Evolutionary conservation across 2,113 vertebrate species (phyloP).

Genomic region (Cyprinodon brontotheroides): DNA sequence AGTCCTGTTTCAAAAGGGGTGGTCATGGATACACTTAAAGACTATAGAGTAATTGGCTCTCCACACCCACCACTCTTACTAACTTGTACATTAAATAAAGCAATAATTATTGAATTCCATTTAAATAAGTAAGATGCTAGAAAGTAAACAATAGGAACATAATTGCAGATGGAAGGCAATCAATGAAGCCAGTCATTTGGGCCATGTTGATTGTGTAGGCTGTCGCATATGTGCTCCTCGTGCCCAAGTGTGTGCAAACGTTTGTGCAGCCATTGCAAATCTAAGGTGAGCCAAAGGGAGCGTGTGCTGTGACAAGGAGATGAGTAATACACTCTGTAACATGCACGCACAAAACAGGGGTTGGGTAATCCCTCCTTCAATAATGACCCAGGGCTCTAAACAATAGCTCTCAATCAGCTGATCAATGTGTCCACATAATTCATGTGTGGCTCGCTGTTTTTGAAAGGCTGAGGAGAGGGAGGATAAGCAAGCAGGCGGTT

Average conservation of each 20-base stretch:
- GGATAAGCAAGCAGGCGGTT: constrained; percentile 78
- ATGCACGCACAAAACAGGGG: constrained; percentile 79
- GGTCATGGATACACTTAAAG: constrained; percentile 61
- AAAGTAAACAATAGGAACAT: constrained; percentile 99
- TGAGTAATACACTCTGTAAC: constrained; percentile 84
- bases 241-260: constrained; percentile 35
- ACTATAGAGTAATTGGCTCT: constrained; percentile 80
- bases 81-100: constrained; percentile 99
- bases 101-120: constrained; percentile 99
- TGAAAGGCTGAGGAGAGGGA: constrained; percentile 83
- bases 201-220: constrained; percentile 98
- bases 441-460: constrained; percentile 93
- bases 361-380: constrained; percentile 88
- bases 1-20: constrained; percentile 31
- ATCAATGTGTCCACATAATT: constrained; percentile 99
- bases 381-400: constrained; percentile 92
- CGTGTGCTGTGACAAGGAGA: constrained; percentile 73
- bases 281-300: constrained; percentile 57
- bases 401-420: constrained; percentile 99
- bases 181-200: constrained; percentile 99
- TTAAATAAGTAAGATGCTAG: constrained; percentile 98
- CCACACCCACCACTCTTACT: constrained; percentile 86
- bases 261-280: constrained; percentile 55
- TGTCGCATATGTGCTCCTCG: constrained; percentile 67
- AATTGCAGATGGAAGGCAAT: constrained; percentile 98